Evolutionary conservation across 2,888 invertebrate species (phyloP).

Genomic region (Pyralis farinalis): DNA sequence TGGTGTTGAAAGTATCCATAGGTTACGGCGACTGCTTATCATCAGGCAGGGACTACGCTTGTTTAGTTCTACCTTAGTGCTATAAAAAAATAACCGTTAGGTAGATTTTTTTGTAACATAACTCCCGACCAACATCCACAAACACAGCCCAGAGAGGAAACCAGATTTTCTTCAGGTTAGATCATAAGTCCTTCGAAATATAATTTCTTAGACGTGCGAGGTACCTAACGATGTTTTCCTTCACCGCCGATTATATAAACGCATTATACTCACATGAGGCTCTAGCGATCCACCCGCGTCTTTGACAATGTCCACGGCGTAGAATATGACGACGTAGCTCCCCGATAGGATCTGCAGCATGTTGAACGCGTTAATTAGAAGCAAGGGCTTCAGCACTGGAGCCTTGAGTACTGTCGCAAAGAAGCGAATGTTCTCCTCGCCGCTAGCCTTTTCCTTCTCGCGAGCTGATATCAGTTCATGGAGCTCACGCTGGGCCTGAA

Average conservation of each 20-base stretch:
- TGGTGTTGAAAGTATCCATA: too few relatives aligned
- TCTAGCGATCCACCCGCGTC: slow-evolving; percentile 74
- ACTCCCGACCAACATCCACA: too few relatives aligned
- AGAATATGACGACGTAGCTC: slow-evolving; percentile 89
- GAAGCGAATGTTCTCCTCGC: slow-evolving; percentile 71
- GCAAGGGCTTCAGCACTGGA: slow-evolving; percentile 85
- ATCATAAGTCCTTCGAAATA: too few relatives aligned
- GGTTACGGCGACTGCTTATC: too few relatives aligned
- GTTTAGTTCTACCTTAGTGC: not conserved
- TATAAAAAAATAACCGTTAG: too few relatives aligned
- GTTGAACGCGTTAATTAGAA: slow-evolving; percentile 87
- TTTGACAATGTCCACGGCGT: slow-evolving; percentile 87
- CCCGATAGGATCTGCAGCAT: slow-evolving; percentile 87
- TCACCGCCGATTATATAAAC: too few relatives aligned
- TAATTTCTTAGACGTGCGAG: too few relatives aligned
- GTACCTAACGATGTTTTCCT: too few relatives aligned
- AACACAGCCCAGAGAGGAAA: too few relatives aligned
- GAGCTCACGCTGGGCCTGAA: slow-evolving; percentile 82
- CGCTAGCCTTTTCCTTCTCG: slow-evolving; percentile 77
- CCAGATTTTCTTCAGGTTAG: too few relatives aligned
- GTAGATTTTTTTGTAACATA: too few relatives aligned
- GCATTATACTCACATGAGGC: slow-evolving; percentile 57
- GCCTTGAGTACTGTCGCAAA: slow-evolving; percentile 76
- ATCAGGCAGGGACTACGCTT: too few relatives aligned
- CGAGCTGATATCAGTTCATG: slow-evolving; percentile 82